Evolutionary conservation across 2,888 invertebrate species (phyloP).

Genomic region (Chymomyza amoena): DNA sequence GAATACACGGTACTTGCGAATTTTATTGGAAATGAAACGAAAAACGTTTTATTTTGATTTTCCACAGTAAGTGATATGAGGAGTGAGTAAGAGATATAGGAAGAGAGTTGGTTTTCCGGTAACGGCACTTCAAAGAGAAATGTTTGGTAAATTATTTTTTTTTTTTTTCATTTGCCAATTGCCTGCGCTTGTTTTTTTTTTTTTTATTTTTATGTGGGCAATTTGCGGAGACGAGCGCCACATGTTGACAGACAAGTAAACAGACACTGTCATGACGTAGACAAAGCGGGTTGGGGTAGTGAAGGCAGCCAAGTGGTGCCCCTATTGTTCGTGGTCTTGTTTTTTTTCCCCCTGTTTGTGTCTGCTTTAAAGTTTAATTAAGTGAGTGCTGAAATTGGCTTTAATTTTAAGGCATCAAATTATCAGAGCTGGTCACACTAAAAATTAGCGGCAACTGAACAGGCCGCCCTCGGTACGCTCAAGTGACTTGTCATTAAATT

Average conservation of each 20-base stretch:
- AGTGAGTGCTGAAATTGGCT: background rate
- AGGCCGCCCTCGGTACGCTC: no score
- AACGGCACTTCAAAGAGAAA: conserved; percentile 2
- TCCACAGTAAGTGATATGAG: conserved; percentile 33
- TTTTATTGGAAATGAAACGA: conserved; percentile 72
- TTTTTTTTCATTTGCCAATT: conserved; percentile 7
- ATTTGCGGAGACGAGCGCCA: conserved; percentile 10
- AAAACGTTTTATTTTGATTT: conserved; percentile 72
- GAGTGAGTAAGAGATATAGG: background rate
- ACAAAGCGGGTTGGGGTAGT: background rate
- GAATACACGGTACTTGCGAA: conserved; percentile 53
- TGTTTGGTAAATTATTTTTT: background rate
- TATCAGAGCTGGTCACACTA: background rate
- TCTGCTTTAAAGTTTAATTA: conserved; percentile 5
- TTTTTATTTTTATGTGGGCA: conserved; percentile 4
- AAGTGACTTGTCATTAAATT: background rate
- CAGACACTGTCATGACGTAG: background rate
- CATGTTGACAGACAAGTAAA: conserved; percentile 1
- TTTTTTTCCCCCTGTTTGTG: background rate
- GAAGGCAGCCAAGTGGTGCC: background rate
- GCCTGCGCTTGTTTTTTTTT: background rate
- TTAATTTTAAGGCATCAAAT: background rate
- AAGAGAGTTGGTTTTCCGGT: background rate
- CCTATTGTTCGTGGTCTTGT: background rate
- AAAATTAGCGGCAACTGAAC: background rate